These are phyloP conservation scores for Cataglyphis rosenhaueri DNA, from an alignment of 2,888 invertebrate species.

Conservation along the genomic window DNA sequence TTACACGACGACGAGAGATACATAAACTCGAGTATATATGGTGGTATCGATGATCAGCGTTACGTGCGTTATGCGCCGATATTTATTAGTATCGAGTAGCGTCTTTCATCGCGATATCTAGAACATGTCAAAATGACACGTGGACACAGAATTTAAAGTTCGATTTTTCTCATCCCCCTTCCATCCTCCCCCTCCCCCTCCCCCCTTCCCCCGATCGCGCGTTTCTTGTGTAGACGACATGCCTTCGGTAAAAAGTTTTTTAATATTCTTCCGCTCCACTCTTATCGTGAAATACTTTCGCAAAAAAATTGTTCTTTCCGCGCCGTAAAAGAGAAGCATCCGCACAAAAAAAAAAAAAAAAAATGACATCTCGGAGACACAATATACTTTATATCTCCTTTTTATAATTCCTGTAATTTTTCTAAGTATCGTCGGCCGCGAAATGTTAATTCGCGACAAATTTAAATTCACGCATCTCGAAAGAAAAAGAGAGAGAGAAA, in stretches of 20 bases:
- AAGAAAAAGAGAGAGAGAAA: neutral
- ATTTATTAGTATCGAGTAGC: conserved; percentile 37
- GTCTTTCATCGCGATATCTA: conserved; percentile 30
- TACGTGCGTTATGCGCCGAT: conserved; percentile 8
- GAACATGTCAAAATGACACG: conserved; percentile 17
- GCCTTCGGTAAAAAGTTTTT: conserved; percentile 30
- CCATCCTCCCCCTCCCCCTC: too few relatives aligned
- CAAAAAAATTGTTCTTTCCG: neutral
- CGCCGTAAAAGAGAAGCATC: too few relatives aligned
- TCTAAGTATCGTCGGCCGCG: neutral
- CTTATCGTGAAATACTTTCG: conserved; percentile 16
- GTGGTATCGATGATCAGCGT: conserved; percentile 21
- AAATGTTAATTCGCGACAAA: conserved; percentile 27
- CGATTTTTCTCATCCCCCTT: neutral
- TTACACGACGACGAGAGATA: neutral
- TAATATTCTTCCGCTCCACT: conserved; percentile 23
- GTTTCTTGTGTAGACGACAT: neutral
- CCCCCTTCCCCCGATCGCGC: too few relatives aligned
- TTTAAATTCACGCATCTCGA: conserved; percentile 34
- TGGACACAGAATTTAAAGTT: neutral
- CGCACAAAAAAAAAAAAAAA: neutral
- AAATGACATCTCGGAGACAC: neutral
- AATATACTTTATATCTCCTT: neutral
- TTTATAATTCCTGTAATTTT: conserved; percentile 17
- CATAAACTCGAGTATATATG: conserved; percentile 1